These are phyloP conservation scores for Gastrophysa polygoni DNA, from an alignment of 2,888 invertebrate species.

Conservation along the genomic window DNA sequence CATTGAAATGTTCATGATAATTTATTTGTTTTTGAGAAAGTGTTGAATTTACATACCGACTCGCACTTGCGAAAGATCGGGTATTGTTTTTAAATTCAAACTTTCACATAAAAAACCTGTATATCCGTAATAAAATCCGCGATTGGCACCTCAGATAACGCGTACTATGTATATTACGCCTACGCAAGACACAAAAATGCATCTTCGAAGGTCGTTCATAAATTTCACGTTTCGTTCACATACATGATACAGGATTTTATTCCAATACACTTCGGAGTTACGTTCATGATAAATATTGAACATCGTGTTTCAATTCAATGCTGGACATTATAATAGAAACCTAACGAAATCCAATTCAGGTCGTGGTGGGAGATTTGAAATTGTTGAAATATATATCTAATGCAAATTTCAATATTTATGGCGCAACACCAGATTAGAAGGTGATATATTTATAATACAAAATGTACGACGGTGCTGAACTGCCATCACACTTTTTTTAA, in stretches of 20 bases:
- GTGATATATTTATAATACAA: too few relatives aligned
- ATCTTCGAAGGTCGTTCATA: conserved; percentile 17
- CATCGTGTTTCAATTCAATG: too few relatives aligned
- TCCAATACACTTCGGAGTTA: too few relatives aligned
- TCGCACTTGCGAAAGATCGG: conserved; percentile 20
- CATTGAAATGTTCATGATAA: conserved; percentile 26
- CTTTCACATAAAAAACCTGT: conserved; percentile 35
- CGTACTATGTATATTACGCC: conserved; percentile 12
- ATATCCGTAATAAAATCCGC: conserved; percentile 34
- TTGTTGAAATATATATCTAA: too few relatives aligned
- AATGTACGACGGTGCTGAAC: too few relatives aligned
- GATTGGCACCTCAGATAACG: conserved; percentile 28
- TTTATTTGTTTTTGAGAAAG: conserved; percentile 25
- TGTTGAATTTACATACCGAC: conserved; percentile 21
- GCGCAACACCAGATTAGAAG: too few relatives aligned
- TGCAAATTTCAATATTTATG: too few relatives aligned
- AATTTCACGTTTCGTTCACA: neutral
- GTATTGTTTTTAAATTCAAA: conserved; percentile 38
- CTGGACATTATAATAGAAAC: too few relatives aligned
- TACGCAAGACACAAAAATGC: conserved; percentile 18
- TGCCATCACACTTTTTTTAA: too few relatives aligned
- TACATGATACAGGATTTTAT: neutral
- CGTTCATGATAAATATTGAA: too few relatives aligned
- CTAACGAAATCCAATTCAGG: too few relatives aligned
- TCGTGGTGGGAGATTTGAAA: too few relatives aligned